Conservation (phyloP, 2,888 invertebrate species). For the Bellardia bayeri region DNA sequence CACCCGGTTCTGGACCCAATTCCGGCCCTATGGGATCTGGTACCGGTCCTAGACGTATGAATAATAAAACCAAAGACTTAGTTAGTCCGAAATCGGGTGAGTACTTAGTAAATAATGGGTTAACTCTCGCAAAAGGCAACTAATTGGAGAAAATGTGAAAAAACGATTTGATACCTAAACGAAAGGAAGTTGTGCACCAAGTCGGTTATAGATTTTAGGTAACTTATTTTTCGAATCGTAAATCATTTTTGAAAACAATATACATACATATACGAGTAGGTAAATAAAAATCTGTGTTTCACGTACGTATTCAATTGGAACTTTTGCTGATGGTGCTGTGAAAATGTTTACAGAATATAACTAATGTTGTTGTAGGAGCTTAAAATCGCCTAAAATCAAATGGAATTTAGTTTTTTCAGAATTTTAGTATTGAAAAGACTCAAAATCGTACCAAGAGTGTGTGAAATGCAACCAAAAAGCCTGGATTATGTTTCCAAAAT, state of each 20-base stretch:
- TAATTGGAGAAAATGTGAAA: neutral
- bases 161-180: neutral
- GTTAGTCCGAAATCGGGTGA: slow-evolving; percentile 84
- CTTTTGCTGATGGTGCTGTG: no score
- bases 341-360: no score
- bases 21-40: slow-evolving; percentile 84
- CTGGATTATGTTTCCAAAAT: no score
- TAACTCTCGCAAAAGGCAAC: neutral
- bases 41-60: slow-evolving; percentile 84
- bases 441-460: no score
- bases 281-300: no score
- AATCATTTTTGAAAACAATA: neutral
- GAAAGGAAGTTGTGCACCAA: neutral
- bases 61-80: slow-evolving; percentile 84
- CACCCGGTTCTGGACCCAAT: slow-evolving; percentile 84
- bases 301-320: no score
- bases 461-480: no score
- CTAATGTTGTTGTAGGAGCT: no score
- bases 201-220: neutral
- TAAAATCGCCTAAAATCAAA: no score
- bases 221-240: slow-evolving; percentile 54
- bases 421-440: no score
- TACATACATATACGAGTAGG: no score
- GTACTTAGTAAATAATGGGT: slow-evolving; percentile 71
- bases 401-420: no score